Evolutionary conservation across 2,797 vertebrate genomes (phyloP).

Genomic region (Poeciliopsis turneri): DNA sequence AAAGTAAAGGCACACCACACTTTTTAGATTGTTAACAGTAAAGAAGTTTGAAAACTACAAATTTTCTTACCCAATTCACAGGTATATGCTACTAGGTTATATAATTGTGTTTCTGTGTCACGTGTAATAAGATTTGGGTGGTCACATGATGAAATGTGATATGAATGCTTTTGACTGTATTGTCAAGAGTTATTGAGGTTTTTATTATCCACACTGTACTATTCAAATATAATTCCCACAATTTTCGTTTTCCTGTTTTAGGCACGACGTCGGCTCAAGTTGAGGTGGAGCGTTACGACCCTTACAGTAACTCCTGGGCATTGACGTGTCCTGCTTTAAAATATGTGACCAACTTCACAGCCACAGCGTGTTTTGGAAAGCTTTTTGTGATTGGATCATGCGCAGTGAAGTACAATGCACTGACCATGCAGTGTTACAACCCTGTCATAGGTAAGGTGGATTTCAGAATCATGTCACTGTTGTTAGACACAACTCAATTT

Average conservation of each 20-base stretch:
- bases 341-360: slow-evolving; percentile 95
- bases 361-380: slow-evolving; percentile 86
- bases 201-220: not conserved
- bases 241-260: slow-evolving; percentile 49
- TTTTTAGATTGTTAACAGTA: not conserved
- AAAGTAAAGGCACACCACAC: not conserved
- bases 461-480: not conserved
- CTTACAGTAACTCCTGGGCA: slow-evolving; percentile 89
- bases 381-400: slow-evolving; percentile 97
- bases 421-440: slow-evolving; percentile 98
- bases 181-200: not conserved
- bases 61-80: not conserved
- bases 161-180: not conserved
- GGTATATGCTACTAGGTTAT: not conserved
- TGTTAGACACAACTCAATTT: not conserved
- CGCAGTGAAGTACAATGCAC: slow-evolving; percentile 92
- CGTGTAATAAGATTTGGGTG: not conserved
- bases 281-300: slow-evolving; percentile 94
- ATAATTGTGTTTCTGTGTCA: not conserved
- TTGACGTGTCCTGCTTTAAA: slow-evolving; percentile 86
- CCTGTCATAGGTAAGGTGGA: slow-evolving; percentile 88
- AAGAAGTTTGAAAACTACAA: not conserved
- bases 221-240: not conserved
- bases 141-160: not conserved
- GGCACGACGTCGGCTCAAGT: slow-evolving; percentile 88